Percentiles rank a stretch among this genome's conserved stretches.
Conservation (phyloP, 2,888 invertebrate genomes). For the Linyphia triangularis region DNA sequence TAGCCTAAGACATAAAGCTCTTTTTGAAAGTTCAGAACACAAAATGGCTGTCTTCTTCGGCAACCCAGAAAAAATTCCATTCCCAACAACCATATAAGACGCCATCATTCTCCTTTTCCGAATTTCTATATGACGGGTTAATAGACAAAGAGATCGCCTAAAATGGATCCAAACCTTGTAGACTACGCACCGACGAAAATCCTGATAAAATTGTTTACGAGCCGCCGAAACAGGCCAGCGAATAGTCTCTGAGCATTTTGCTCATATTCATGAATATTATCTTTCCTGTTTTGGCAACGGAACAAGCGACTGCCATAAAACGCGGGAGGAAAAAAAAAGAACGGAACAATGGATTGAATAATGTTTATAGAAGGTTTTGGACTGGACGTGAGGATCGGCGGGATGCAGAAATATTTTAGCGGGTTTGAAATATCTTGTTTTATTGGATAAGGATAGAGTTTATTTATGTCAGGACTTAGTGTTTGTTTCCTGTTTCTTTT, state of each 20-base stretch:
- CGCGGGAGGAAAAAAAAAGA: not conserved
- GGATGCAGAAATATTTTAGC: not conserved
- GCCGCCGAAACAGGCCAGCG: not conserved
- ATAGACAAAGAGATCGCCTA: not conserved
- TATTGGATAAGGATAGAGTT: not conserved
- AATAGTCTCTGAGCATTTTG: conserved; percentile 4
- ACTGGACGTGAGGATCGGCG: not conserved
- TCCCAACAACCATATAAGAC: not conserved
- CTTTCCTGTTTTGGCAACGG: conserved; percentile 3
- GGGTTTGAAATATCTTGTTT: not conserved
- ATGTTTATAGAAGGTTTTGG: not conserved
- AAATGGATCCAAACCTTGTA: not conserved
- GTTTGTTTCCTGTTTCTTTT: not conserved
- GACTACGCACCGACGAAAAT: conserved; percentile 23
- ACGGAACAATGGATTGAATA: not conserved
- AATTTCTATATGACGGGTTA: not conserved
- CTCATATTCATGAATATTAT: conserved; percentile 3
- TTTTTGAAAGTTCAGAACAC: not conserved
- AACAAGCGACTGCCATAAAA: not conserved
- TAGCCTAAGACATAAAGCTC: not conserved
- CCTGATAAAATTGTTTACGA: conserved; percentile 60
- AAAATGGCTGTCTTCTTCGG: not conserved
- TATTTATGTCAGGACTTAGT: not conserved
- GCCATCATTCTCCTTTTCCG: not conserved
- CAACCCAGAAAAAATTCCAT: not conserved